Base-by-base conservation (phyloP, 2,797 vertebrate genomes). In the Acipenser transmontanus region DNA sequence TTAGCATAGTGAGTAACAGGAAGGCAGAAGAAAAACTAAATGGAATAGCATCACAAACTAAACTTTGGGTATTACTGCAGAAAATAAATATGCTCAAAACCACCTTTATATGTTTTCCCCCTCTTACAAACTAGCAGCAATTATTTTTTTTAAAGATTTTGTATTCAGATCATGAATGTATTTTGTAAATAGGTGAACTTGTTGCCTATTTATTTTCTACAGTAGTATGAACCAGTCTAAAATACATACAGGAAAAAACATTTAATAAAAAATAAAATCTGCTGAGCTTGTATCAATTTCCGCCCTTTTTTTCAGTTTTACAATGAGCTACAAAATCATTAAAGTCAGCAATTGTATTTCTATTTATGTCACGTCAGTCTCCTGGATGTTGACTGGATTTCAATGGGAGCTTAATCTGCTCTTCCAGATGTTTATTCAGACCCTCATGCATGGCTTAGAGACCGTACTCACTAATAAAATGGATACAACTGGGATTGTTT, bases 401-500 rank as follows among this genome's bases (percentile, higher is more conserved):
- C 51, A 65, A 47, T 17, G 12, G 49, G 20, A 57, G 8, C 11
- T n/a, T 57, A 52, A 52, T 49, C 34, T 48, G 12, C 12, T 63
- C 47, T 10, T 61, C 13, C 14, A 68, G 50, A 56, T 56, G 50
- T 17, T 8, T 50, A 47, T 9, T 34, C n/a, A 10, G 61, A 63
- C 34, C 34, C 34, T 67, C 49, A 54, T 51, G 50, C 52, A 65
- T 52, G 17, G 20, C 11, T 56, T 12, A 47, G 47, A 12, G 57
- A 65, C 14, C 12, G 12, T 51, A 52, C 47, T 7, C 47, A 49
- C 13, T 61, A 20, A 62, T 62, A 11, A 11, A 59, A 66, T 48
- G 66, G 48, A 59, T 47, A 59, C 60, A 70, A 52, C 61, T 47
- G 60, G 59, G 60, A 14, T n/a, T 11, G 7, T 50, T 17, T 47